These are phyloP conservation scores for Bursaphelenchus okinawaensis DNA, from an alignment of 2,888 invertebrate genomes.

Conservation along the genomic window DNA sequence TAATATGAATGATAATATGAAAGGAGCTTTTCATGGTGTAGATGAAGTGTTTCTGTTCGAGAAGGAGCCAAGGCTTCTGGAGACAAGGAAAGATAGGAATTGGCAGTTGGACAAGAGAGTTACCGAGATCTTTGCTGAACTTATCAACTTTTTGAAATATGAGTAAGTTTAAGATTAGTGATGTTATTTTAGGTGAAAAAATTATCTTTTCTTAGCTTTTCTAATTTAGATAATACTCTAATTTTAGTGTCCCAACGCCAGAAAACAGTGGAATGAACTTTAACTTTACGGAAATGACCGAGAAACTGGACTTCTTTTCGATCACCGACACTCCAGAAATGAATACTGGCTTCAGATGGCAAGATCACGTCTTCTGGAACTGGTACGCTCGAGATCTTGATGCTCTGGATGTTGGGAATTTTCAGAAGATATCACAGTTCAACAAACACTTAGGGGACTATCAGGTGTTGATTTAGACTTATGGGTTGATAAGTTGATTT, in stretches of 20 bases:
- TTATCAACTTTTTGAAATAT: constrained; percentile 49
- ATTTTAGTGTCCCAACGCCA: constrained; percentile 55
- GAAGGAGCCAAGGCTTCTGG: constrained; percentile 49
- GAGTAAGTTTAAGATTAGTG: constrained; percentile 48
- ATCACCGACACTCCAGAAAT: constrained; percentile 55
- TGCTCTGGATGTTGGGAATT: constrained; percentile 56
- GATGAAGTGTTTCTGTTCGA: constrained; percentile 58
- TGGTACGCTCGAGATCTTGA: constrained; percentile 54
- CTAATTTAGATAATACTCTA: no score
- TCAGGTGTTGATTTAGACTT: no score
- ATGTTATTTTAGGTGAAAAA: no score
- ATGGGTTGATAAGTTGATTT: no score
- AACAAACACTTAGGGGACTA: constrained; percentile 55
- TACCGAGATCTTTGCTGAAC: constrained; percentile 56
- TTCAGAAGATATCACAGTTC: constrained; percentile 46
- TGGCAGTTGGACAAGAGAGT: constrained; percentile 58
- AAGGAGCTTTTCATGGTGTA: constrained; percentile 57
- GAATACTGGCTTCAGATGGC: constrained; percentile 52
- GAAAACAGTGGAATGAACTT: constrained; percentile 47
- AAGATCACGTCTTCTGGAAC: constrained; percentile 58
- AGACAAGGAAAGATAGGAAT: constrained; percentile 50
- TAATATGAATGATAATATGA: constrained; percentile 3
- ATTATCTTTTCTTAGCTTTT: no score
- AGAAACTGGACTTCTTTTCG: constrained; percentile 51
- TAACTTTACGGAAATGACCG: constrained; percentile 52